Conservation (phyloP, 2,113 vertebrate genomes). For the Myodes glareolus region DNA sequence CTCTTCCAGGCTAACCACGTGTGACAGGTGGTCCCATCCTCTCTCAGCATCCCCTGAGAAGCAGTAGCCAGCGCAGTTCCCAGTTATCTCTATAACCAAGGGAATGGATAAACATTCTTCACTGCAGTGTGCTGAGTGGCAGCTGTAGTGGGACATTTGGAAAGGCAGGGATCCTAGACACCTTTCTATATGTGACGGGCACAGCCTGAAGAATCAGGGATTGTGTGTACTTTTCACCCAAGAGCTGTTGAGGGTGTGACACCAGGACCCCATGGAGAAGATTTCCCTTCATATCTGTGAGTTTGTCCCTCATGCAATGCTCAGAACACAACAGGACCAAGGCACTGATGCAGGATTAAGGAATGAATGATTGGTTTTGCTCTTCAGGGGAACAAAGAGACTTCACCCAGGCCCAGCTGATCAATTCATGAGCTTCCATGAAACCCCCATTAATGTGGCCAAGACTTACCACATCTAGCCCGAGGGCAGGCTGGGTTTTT, state of each 20-base stretch:
- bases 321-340: neutral
- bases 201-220: neutral
- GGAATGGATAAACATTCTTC: neutral
- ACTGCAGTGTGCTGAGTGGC: rapidly evolving
- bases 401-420: neutral
- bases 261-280: neutral
- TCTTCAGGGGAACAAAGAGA: neutral
- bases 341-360: rapidly evolving
- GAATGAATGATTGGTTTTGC: rapidly evolving
- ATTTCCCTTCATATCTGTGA: rapidly evolving
- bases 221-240: neutral
- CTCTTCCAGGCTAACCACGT: no score
- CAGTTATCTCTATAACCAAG: neutral
- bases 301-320: neutral
- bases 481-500: conserved; percentile 44
- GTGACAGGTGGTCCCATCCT: neutral
- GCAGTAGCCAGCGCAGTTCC: neutral
- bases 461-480: conserved; percentile 33
- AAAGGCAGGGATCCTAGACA: no score
- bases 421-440: neutral
- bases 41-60: neutral
- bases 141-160: no score
- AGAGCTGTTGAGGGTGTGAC: neutral
- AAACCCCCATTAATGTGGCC: neutral
- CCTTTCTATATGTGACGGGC: neutral